Percentiles rank a stretch among this genome's conserved stretches.
Conservation (phyloP, 2,113 vertebrate species). For the Myrmecobius fasciatus region DNA sequence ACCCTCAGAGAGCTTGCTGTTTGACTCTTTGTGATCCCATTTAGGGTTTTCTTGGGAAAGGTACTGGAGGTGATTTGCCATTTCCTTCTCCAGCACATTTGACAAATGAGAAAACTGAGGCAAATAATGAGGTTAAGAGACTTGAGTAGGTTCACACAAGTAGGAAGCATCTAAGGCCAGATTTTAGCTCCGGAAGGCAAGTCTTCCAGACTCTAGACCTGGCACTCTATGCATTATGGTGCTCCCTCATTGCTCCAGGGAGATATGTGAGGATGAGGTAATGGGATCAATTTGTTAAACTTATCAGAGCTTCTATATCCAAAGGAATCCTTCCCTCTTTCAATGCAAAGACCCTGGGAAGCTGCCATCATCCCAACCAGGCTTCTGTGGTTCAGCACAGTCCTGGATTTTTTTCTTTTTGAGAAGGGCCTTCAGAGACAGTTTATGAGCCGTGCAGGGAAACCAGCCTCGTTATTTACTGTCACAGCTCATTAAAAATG, state of each 20-base stretch:
- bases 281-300: neutral
- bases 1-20: neutral
- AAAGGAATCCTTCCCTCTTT: neutral
- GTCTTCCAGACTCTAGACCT: neutral
- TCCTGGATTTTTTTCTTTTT: neutral
- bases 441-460: neutral
- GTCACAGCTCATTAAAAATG: neutral
- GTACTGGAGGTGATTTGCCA: neutral
- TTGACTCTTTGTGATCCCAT: neutral
- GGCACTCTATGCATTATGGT: neutral
- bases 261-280: neutral
- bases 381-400: neutral
- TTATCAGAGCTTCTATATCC: neutral
- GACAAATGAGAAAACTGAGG: neutral
- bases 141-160: neutral
- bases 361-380: neutral
- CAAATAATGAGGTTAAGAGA: neutral
- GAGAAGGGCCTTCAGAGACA: neutral
- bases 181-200: neutral
- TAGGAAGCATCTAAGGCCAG: neutral
- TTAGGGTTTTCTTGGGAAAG: neutral
- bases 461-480: neutral
- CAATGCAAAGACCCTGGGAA: neutral
- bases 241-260: neutral
- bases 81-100: neutral